phyloP scores from a whole-genome alignment of 2,113 vertebrate species.

The Mixornis gularis region DNA sequence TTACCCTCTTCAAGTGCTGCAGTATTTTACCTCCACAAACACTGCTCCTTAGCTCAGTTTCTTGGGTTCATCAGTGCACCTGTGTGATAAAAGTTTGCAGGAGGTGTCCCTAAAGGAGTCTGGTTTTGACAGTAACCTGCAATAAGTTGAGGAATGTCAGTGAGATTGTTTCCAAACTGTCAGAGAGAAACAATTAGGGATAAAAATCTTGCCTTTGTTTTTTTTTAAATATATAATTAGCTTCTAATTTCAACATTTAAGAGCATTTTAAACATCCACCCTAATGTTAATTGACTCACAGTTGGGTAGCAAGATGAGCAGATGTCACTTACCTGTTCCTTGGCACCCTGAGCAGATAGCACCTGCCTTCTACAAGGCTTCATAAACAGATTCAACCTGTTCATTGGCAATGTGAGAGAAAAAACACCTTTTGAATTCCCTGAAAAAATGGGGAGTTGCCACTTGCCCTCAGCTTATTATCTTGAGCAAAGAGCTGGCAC shows the following conservation, averaged over 20 bases:
- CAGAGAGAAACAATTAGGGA: neutral
- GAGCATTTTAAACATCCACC: neutral
- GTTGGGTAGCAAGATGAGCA: neutral
- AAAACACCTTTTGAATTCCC: conserved; percentile 1
- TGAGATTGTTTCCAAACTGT: neutral
- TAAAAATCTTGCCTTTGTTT: neutral
- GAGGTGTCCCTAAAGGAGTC: neutral
- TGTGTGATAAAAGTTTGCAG: neutral
- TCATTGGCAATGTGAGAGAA: neutral
- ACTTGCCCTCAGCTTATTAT: neutral
- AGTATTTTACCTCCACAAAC: neutral
- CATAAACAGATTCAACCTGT: conserved; percentile 8
- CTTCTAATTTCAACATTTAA: neutral
- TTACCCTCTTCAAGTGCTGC: neutral
- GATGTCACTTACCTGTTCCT: conserved; percentile 1
- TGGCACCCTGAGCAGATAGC: neutral
- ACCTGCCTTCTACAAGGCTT: neutral
- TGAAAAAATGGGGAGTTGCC: neutral
- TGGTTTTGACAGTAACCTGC: neutral
- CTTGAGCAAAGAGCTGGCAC: neutral
- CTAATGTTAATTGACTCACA: neutral
- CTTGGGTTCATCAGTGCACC: neutral
- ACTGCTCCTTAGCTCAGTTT: neutral
- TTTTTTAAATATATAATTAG: neutral
- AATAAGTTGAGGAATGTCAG: neutral